These are phyloP conservation scores for Tiliacea citrago DNA, from an alignment of 2,888 invertebrate species.

Conservation along the genomic window DNA sequence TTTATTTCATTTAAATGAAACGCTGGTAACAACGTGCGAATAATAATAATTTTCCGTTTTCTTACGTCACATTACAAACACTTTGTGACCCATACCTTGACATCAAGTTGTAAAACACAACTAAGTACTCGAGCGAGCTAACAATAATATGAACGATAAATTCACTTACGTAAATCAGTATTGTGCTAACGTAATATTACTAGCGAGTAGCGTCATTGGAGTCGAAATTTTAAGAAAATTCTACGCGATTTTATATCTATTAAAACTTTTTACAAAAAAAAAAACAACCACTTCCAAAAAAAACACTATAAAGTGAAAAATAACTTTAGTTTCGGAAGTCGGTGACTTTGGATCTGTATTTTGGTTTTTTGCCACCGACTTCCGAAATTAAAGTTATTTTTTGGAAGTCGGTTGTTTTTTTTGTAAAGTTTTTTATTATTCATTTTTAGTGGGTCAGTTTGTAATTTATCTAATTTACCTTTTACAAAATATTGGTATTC, in stretches of 20 bases:
- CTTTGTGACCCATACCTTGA: constrained; percentile 57
- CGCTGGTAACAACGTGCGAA: constrained; percentile 24
- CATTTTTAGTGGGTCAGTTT: too few relatives aligned
- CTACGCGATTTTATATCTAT: neutral
- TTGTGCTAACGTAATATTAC: constrained; percentile 13
- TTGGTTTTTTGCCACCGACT: too few relatives aligned
- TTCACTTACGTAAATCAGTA: constrained; percentile 42
- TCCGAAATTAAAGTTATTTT: too few relatives aligned
- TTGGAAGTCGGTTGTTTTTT: too few relatives aligned
- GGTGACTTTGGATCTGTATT: too few relatives aligned
- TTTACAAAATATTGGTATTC: too few relatives aligned
- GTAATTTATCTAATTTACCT: too few relatives aligned
- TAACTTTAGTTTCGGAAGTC: too few relatives aligned
- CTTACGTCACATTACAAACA: constrained; percentile 32
- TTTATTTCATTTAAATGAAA: constrained; percentile 6
- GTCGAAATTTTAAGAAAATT: neutral
- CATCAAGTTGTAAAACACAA: constrained; percentile 47
- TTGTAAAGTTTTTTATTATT: too few relatives aligned
- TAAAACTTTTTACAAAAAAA: too few relatives aligned
- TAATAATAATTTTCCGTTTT: constrained; percentile 34
- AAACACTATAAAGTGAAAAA: too few relatives aligned
- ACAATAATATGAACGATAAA: constrained; percentile 46
- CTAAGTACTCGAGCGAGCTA: constrained; percentile 15
- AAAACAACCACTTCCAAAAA: too few relatives aligned
- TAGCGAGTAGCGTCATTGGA: neutral